Base-by-base conservation (phyloP, 2,888 invertebrate genomes). In the Latrodectus hesperus region DNA sequence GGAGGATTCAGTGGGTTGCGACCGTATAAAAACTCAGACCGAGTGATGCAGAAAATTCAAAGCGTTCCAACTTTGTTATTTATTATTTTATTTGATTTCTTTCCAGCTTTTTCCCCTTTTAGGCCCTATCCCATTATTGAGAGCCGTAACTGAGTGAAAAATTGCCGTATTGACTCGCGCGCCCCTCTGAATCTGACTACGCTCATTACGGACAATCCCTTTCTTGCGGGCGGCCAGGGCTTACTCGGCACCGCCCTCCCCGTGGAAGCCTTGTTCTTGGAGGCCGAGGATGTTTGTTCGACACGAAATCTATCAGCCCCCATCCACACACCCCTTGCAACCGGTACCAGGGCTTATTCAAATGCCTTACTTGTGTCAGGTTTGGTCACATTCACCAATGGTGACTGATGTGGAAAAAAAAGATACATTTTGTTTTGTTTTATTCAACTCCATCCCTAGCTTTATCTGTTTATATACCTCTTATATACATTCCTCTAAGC, bases 91-190 rank as follows among this genome's bases (percentile, higher is more conserved):
- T 72, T 77, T 83, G 49, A 60, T 80, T 67, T 10, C 67, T 22
- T 8, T 60, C 51, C 14, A 49, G 9, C 14, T 49, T 22, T 53
- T 70, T 38, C 73, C 68, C 64, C 74, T 81, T 80, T 81, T 64
- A 65, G 60, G 26, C 80, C 75, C 82, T 74, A 88, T 84, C 88
- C 88, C 84, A 88, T 88, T 88, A 88, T 84, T 79, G 70, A 77
- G 87, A 70, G 76, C 82, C 87, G 79, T 79, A 88, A 88, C 88
- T 88, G 88, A 84, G 84, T 88, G 88, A 88, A 88, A 88, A 88
- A 88, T 88, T 88, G 88, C 76, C 84, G 84, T 88, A 80, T 81
- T 84, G 88, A 88, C 83, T 88, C 49, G 74, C 74, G 68, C 88
- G 70, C 83, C 70, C 55, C 64, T 60, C 22, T 79, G 83, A 82